These are phyloP conservation scores for Argynnis bischoffii DNA, from an alignment of 2,888 invertebrate genomes.

Conservation along the genomic window DNA sequence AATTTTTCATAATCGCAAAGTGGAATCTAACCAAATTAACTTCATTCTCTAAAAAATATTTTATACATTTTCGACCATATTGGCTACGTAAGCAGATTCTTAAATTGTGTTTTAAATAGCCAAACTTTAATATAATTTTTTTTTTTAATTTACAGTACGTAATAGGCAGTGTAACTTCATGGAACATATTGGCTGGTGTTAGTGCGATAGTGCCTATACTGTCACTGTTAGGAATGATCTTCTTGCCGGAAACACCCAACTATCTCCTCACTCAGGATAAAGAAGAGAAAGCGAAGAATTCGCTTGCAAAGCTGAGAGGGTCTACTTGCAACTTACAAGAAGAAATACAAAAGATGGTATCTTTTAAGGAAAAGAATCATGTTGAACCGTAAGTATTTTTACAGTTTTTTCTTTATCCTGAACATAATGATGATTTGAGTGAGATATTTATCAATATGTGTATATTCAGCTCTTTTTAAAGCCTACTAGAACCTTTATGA, in stretches of 20 bases:
- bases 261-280: constrained; percentile 84
- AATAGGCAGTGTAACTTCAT: constrained; percentile 82
- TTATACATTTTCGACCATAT: no score
- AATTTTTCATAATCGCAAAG: no score
- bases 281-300: constrained; percentile 82
- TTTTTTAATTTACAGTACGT: constrained; percentile 74
- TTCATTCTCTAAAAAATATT: no score
- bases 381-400: constrained; percentile 74
- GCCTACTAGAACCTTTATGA: no score
- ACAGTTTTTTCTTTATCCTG: not conserved
- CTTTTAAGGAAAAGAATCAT: constrained; percentile 84
- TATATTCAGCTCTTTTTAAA: no score
- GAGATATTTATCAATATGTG: no score
- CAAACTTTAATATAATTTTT: no score
- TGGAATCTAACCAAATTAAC: no score
- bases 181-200: constrained; percentile 85
- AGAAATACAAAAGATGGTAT: constrained; percentile 83
- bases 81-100: no score
- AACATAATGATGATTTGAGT: no score
- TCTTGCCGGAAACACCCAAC: constrained; percentile 88
- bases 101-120: no score
- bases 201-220: constrained; percentile 84
- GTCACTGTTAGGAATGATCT: constrained; percentile 82
- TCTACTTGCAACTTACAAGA: constrained; percentile 84
- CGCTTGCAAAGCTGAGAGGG: constrained; percentile 82